Evolutionary conservation across 2,113 vertebrate genomes (phyloP).

Genomic region (Colossoma macropomum): DNA sequence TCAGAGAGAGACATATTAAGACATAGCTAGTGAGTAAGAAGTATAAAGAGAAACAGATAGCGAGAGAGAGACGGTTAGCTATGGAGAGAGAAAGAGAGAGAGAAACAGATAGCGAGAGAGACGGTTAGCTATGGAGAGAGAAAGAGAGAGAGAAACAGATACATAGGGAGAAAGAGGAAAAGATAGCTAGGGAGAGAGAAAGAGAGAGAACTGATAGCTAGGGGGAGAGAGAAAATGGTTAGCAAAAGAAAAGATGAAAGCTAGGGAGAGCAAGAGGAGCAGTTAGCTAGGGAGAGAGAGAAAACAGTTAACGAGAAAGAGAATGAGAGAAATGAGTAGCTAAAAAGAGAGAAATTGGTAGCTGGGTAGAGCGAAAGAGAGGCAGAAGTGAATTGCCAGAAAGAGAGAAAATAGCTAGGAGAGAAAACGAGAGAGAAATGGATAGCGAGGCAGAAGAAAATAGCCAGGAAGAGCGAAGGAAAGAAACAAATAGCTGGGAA

Average conservation of each 20-base stretch:
- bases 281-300: background rate
- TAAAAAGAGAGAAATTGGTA: background rate
- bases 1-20: conserved; percentile 37
- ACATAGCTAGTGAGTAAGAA: conserved; percentile 5
- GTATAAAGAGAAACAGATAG: background rate
- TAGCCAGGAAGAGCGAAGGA: background rate
- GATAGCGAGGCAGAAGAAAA: too few relatives aligned
- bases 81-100: conserved; percentile 32
- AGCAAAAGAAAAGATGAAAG: too few relatives aligned
- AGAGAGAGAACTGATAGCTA: too few relatives aligned
- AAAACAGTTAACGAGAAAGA: too few relatives aligned
- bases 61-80: conserved; percentile 12
- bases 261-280: too few relatives aligned
- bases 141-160: conserved; percentile 48
- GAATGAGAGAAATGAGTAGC: background rate
- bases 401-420: background rate
- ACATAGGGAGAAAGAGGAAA: background rate
- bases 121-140: background rate
- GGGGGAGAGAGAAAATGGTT: too few relatives aligned
- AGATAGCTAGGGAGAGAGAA: background rate
- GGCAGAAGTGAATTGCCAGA: background rate
- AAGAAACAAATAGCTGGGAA: background rate
- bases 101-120: background rate
- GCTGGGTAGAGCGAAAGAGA: background rate
- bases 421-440: too few relatives aligned